phyloP scores from a whole-genome alignment of 1,140 invertebrate species.

The Doryteuthis pealeii region DNA sequence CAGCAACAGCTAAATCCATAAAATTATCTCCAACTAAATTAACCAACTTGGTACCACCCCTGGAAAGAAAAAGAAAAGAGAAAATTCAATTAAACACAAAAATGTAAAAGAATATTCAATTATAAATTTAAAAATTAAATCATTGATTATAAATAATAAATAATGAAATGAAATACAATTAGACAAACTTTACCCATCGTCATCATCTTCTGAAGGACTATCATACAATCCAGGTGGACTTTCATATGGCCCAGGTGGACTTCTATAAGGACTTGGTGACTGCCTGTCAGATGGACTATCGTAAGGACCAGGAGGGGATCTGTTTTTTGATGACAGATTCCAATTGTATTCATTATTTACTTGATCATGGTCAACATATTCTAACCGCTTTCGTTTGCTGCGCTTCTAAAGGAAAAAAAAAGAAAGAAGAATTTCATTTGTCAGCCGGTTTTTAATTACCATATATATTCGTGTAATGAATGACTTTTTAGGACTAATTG shows the following conservation, averaged over 20 bases:
- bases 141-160: constrained; percentile 46
- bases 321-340: constrained; percentile 4
- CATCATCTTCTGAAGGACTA: constrained; percentile 50
- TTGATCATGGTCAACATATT: constrained; percentile 39
- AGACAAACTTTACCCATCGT: constrained; percentile 52
- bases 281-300: background rate
- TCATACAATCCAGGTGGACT: constrained; percentile 48
- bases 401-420: constrained; percentile 23
- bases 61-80: background rate
- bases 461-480: too few species aligned
- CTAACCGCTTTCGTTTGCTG: constrained; percentile 28
- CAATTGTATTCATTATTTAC: constrained; percentile 21
- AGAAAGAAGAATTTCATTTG: constrained; percentile 1
- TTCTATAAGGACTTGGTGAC: constrained; percentile 12
- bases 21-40: constrained; percentile 37
- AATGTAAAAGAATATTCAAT: constrained; percentile 6
- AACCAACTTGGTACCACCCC: constrained; percentile 28
- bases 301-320: constrained; percentile 21
- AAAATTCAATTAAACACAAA: background rate
- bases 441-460: too few species aligned
- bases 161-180: too few species aligned
- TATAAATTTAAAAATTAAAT: constrained; percentile 22
- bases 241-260: constrained; percentile 32
- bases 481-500: too few species aligned
- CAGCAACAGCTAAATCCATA: constrained; percentile 43